Evolutionary conservation across 2,888 invertebrate species (phyloP), one percentile per base, ranked within the genome.

Genomic region (Pantelozetes paolii): DNA sequence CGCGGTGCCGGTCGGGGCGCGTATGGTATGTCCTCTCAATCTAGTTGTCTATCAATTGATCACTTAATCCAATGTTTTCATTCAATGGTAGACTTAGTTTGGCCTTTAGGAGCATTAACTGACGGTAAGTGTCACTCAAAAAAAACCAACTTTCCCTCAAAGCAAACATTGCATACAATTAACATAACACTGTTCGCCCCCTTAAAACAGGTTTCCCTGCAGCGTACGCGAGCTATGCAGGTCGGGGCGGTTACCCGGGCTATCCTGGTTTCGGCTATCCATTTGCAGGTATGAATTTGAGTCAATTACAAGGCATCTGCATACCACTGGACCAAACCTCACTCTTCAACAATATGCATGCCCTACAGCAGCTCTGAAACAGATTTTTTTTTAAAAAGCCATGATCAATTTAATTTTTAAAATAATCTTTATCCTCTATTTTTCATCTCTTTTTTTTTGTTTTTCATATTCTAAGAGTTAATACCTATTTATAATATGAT

Each of bases 1-100:
- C 89, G 94, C 84, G 92, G 92, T 81, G 90, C 94, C 85, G 92
- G 93, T 85, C 90, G 94, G 85, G 92, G 93, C 85, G 91, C 93
- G 87, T 94, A 94, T 89, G 94, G 94, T 94, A 93, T 36, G 9
- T 28, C 18, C 9, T 23, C 13, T 20, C 5, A 8, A 36, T 36
- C 36, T 36, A 5, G 9, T 36, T 36, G 9, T 36, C 36, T 36
- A 36, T 8, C n/a, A n/a, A n/a, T n/a, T n/a, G n/a, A n/a, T n/a
- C 36, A 11, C 36, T 36, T 36, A 36, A 36, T 11, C n/a, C n/a
- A n/a, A n/a, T 36, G 5, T 36, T 36, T 36, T 36, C 36, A 36
- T 36, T 36, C 36, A 23, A 20, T 50, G 18, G 32, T 62, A 79
- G 79, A 79, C 75, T 74, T 79, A 73, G 78, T 79, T 57, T 79